Base-by-base conservation (phyloP, 2,888 invertebrate genomes). In the Macrophya annulata region DNA sequence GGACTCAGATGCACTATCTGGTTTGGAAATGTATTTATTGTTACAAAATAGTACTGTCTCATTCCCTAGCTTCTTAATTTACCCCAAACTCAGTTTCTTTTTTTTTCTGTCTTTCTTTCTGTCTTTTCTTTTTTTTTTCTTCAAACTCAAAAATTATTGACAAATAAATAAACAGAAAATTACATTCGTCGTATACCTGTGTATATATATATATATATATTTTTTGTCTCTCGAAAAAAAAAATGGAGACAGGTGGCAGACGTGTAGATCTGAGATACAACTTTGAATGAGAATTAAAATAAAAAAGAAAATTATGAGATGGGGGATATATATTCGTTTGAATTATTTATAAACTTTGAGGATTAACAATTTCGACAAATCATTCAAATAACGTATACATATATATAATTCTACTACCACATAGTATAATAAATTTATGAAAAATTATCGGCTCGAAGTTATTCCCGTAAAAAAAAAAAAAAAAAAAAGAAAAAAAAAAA, bases 1-100 rank as follows among this genome's bases (percentile, higher is more conserved):
- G 9, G 2, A 21, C 10, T 21, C 21, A 62, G n/a, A 55, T 4
- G 51, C 10, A 31, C 51, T 51, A 4, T 12, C 72, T 45, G 31
- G 1, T 76, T 76, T 17, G 12, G 31, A 76, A 31, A 51, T 51
- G 51, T 51, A 31, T 76, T 51, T 76, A 51, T 76, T 31, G 51
- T 76, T 37, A 4, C 31, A 5, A 51, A 51, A 76, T 51, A 25
- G 68, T n/a, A 25, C 51, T 31, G 17, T 76, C 48, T 76, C 51
- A 76, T 76, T 25, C 21, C 72, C 72, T 12, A 17, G 72, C 21
- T 72, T 72, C n/a, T 43, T 72, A 17, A 40, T 40, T 71, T 71
- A 10, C 31, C 17, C 40, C 21, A 0, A 0, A 21, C n/a, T 48
- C 12, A 10, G 10, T 48, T 9, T 1, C 48, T 5, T 12, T 10